Evolutionary conservation across 2,113 vertebrate genomes (phyloP), one percentile per base, ranked within the genome.

Genomic region (Notothenia rossii): DNA sequence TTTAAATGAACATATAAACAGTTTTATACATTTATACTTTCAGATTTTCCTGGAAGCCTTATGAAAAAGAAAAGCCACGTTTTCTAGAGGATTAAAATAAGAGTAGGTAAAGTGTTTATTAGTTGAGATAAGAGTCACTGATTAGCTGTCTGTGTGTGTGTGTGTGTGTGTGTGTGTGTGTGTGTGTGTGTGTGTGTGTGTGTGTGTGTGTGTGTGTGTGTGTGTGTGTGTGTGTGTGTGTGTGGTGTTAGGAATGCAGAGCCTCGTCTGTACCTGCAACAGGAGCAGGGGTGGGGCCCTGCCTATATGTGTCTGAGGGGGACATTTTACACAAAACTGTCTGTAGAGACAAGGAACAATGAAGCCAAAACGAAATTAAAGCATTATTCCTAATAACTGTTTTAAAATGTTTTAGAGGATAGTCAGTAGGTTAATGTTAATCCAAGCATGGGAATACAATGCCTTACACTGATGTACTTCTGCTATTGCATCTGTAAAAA

Each of bases 251-350:
- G 84, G 90, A 88, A 91, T 90, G 88, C 55, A 61, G 74, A 33
- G 61, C 67, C 81, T 20, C 45, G 83, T 65, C 74, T 69, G 66
- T 86, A 92, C 89, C 83, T 91, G 88, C 72, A 73, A 56, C 59
- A 14, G 81, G 55, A 81, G 79, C 64, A 70, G 29, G 84, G 79
- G 86, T 82, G 85, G 75, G 86, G 77, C 71, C 53, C 76, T 25
- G 77, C 70, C 76, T 77, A 60, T 83, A 29, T 29, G 77, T 74
- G 65, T 73, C 69, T 15, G 15, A 10, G 56, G 12, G 62, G 22
- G 61, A 69, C 75, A 83, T 51, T 55, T 51, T 54, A 82, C 18
- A 67, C 14, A 70, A 68, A 72, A 25, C 25, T 50, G 66, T 1
- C 6, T 45, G 13, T 10, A 5, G 2, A n/a, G 4, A 79, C 56